A percentile compares a stretch with the other conserved stretches of the same genome.
These are phyloP conservation scores for Macrocentrus cingulum DNA, from an alignment of 1,140 invertebrate species.

Conservation along the genomic window DNA sequence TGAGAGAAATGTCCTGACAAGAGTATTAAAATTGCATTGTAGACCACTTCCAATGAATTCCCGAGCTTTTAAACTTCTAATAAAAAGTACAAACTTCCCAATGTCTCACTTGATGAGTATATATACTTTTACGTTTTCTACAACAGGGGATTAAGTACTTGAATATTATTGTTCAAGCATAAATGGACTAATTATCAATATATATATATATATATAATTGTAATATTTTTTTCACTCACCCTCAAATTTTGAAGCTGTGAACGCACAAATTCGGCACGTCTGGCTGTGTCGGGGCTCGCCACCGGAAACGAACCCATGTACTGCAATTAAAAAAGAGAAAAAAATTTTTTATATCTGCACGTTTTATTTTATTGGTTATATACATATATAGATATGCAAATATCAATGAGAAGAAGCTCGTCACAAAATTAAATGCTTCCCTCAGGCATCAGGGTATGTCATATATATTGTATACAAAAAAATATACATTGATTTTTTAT, in stretches of 20 bases:
- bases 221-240: conserved; percentile 62
- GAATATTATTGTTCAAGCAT: no score
- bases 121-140: no score
- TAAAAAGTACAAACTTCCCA: conserved; percentile 10
- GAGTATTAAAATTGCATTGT: no score
- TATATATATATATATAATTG: no score
- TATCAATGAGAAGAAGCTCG: neutral
- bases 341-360: neutral
- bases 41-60: no score
- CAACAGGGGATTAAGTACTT: no score
- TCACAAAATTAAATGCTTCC: neutral
- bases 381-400: neutral
- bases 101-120: no score
- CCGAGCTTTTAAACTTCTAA: conserved; percentile 19
- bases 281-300: conserved; percentile 65
- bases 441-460: neutral
- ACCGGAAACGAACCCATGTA: conserved; percentile 78
- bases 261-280: conserved; percentile 65
- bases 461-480: neutral
- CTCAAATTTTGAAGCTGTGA: conserved; percentile 65
- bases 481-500: neutral
- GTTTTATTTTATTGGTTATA: conserved; percentile 1
- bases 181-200: no score
- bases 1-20: neutral
- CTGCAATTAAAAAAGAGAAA: conserved; percentile 60